Percentiles rank a stretch among this genome's conserved stretches.
These are phyloP conservation scores for Aphis craccivora DNA, from an alignment of 1,140 invertebrate species.

Conservation along the genomic window DNA sequence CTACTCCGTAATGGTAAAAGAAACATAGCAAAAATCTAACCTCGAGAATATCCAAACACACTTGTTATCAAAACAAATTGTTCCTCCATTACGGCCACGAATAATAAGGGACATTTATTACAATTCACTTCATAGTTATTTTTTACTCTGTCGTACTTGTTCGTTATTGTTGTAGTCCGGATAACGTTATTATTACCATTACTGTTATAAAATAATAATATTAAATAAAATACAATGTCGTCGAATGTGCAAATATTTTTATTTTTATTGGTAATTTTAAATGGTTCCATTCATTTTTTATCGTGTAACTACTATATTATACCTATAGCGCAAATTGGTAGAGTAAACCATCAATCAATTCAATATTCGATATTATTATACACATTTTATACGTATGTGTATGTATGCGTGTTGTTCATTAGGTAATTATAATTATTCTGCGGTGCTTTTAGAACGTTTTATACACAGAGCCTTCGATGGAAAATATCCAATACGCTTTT, in stretches of 20 bases:
- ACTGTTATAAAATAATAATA: not conserved
- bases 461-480: not conserved
- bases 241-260: not conserved
- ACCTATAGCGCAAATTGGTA: not conserved
- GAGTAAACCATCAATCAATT: constrained; percentile 32
- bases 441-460: constrained; percentile 35
- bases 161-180: not conserved
- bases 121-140: not conserved
- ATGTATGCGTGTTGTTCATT: not conserved
- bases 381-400: not conserved
- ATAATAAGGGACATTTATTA: constrained; percentile 1
- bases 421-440: constrained; percentile 48
- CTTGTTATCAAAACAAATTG: constrained; percentile 56
- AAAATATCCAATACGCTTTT: constrained; percentile 42
- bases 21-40: not conserved
- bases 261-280: not conserved
- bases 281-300: not conserved
- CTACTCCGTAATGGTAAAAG: not conserved
- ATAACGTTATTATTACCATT: not conserved
- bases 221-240: not conserved
- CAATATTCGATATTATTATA: not conserved
- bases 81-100: not conserved
- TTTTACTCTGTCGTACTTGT: not conserved
- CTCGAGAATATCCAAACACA: constrained; percentile 17
- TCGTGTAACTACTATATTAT: too few species aligned